Evolutionary conservation across 2,888 invertebrate species (phyloP), one percentile per base, ranked within the genome.

Genomic region (Patella ulyssiponensis): DNA sequence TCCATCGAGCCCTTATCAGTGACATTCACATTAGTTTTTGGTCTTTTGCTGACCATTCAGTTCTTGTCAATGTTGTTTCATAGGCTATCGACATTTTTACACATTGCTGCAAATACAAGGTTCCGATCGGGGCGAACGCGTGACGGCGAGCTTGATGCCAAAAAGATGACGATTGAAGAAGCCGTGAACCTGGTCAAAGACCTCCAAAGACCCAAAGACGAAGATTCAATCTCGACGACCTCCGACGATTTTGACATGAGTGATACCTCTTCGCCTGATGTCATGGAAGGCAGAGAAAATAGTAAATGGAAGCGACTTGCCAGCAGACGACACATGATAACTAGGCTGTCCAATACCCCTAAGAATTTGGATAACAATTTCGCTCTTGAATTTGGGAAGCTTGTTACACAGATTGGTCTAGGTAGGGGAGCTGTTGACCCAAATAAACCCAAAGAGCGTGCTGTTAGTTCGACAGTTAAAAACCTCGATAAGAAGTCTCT

Each of bases 11-110:
- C 89, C 12, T 77, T 88, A 97, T 98, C 87, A 93, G 93, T 99
- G 80, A 97, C 98, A 20, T 98, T 99, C 91, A 97, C 99, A 83
- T 96, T 98, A 93, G 98, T 99, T 94, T 99, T 98, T 93, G 98
- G 98, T 64, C 94, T 97, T 87, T 98, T 99, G 93, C 93, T 99
- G 92, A 94, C 98, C 53, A 97, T 98, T 87, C 98, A 99, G 93
- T 98, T 99, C 92, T 94, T 95, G 76, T 98, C 98, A 86, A 99
- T 98, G 98, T 94, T 99, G 93, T 97, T 98, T 94, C 98, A 99
- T 95, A 95, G 98, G 88, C 97, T 98, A 90, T 98, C 97, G 90
- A 99, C 99, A 1, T 93, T 99, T 79, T 96, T 98, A 5, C 98
- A 99, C 91, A 98, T 99, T 90, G 93, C 99, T 90, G 96, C 99